Evolutionary conservation across 1,140 invertebrate species (phyloP), one percentile per base, ranked within the genome.

Genomic region (Maniola jurtina): DNA sequence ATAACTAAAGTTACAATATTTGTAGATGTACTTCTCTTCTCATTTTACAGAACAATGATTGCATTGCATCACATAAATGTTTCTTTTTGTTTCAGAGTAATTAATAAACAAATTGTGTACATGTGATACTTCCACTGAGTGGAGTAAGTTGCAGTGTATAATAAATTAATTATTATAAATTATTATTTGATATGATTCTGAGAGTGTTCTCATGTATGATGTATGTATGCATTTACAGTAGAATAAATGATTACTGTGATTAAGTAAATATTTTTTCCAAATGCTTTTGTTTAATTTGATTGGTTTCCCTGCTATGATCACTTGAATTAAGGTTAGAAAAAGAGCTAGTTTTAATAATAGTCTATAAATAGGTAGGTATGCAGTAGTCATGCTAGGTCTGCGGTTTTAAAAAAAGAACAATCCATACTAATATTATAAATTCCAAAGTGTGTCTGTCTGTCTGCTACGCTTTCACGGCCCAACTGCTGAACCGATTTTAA

Each of bases 251-350:
- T 83, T 77, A 74, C 64, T 81, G 75, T 84, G 76, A 74, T 68
- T 84, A 83, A 85, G 78, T 85, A 85, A 86, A 85, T 85, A 83
- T 78, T 84, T 85, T 87, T 87, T 75, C 66, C 54, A 73, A 67
- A 74, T 47, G 14, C 42, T 34, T 33, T 67, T 69, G 57, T 80
- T 77, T 80, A 70, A 72, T 73, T 72, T 67, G 33, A 42, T 15
- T 59, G 0, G 47, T 13, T 9, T 50, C 7, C 8, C n/a, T 50
- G 4, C 25, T 25, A 25, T 25, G 4, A 1, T 4, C n/a, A n/a
- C n/a, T n/a, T n/a, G n/a, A n/a, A n/a, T n/a, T n/a, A n/a, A n/a
- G n/a, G n/a, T n/a, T n/a, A 25, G 25, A 25, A 25, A 25, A 25
- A 25, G n/a, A 2, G 25, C 25, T 25, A 25, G 25, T 2, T 25